Base-by-base conservation (phyloP, 2,797 vertebrate species). In the Leuciscus waleckii region DNA sequence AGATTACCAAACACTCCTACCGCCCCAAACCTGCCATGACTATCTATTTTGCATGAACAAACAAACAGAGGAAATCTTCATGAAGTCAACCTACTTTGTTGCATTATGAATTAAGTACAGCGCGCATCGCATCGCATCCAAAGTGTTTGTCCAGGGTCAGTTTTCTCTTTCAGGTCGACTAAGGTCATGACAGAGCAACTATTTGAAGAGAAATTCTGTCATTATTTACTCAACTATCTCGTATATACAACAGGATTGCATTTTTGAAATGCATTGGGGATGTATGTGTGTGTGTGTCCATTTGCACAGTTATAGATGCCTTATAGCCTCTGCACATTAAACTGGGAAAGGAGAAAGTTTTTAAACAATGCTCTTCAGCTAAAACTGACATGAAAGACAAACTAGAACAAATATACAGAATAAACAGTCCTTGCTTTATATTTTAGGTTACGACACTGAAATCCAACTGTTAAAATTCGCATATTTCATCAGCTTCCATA, bases 401-500 rank as follows among this genome's bases (percentile, higher is more conserved):
- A 11, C 39, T 65, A 29, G 58, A 65, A 32, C 3, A 65, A 65
- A 43, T 21, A 79, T 56, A 54, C 49, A 37, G 23, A 76, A 76
- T 76, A 76, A 56, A 76, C 73, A 75, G 29, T 23, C 51, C 26
- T 63, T 29, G 61, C 32, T 65, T 65, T 32, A 65, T 29, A 29
- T 14, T 29, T 29, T 16, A 29, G 19, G 14, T 41, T 70, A 70
- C 9, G 8, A 69, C 21, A 70, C 68, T 5, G 32, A 70, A 41
- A 70, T 70, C 32, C 32, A 69, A 39, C 35, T 39, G 35, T 41
- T 70, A 70, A 70, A 67, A 61, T 26, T 21, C 37, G 32, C 82
- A 76, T 75, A 67, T 83, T 83, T 77, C 61, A 76, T 65, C 63
- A 76, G 73, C 61, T 68, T 84, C 37, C 63, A 68, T 54, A 29